A percentile compares a stretch with the other conserved stretches of the same genome.
These are phyloP conservation scores for Tauraco hartlaubi DNA, from an alignment of 2,797 vertebrate species.

Conservation along the genomic window DNA sequence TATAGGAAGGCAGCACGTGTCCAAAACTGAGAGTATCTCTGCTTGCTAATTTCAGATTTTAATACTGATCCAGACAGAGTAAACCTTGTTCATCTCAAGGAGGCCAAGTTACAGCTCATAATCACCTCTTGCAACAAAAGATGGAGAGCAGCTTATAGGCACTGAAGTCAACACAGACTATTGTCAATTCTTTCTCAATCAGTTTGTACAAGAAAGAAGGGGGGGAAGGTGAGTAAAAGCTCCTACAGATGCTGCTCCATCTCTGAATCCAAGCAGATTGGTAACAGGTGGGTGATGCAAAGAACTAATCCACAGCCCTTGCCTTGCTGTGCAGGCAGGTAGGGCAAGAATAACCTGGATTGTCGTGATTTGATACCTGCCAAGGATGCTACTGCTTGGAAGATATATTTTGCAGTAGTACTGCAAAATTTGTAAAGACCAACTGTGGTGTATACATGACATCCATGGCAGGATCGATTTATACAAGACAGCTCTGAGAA, in stretches of 20 bases:
- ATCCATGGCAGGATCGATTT: conserved; percentile 11
- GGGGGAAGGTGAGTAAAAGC: not conserved
- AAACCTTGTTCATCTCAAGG: not conserved
- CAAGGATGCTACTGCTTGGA: not conserved
- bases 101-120: not conserved
- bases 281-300: not conserved
- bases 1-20: not conserved
- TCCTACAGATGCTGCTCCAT: not conserved
- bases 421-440: conserved; percentile 14
- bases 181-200: not conserved
- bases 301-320: not conserved
- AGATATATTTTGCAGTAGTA: not conserved
- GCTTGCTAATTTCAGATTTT: not conserved
- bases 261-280: not conserved
- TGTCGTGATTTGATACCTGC: not conserved
- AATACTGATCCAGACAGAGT: not conserved
- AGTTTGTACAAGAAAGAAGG: not conserved
- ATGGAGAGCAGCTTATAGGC: not conserved
- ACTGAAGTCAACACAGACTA: not conserved
- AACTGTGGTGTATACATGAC: not conserved
- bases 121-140: not conserved
- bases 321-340: not conserved
- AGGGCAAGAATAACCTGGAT: not conserved
- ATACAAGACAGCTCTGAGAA: conserved; percentile 11
- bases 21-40: not conserved